These are phyloP conservation scores for Chrysolina oricalcia DNA, from an alignment of 2,888 invertebrate genomes.

Conservation along the genomic window DNA sequence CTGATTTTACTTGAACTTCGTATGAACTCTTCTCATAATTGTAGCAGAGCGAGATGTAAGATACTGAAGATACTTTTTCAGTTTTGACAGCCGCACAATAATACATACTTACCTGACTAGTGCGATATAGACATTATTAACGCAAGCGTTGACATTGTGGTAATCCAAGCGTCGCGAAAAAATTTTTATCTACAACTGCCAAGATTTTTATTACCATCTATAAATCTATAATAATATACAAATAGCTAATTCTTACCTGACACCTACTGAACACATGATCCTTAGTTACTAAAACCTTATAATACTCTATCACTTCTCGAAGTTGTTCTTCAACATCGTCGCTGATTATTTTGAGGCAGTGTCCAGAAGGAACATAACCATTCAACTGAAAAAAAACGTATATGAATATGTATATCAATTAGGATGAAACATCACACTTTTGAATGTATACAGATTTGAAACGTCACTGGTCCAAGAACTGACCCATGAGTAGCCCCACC, in stretches of 20 bases:
- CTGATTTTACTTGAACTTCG: too few species aligned
- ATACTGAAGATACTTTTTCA: too few species aligned
- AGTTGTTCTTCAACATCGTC: slow-evolving; percentile 78
- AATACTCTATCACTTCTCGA: slow-evolving; percentile 78
- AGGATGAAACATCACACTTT: neutral
- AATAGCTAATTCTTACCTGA: slow-evolving; percentile 73
- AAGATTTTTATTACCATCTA: too few species aligned
- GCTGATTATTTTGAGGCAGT: slow-evolving; percentile 77
- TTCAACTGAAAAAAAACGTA: slow-evolving; percentile 63
- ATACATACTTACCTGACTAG: too few species aligned
- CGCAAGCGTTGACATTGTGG: too few species aligned
- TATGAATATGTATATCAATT: neutral
- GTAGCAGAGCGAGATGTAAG: too few species aligned
- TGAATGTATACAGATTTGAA: neutral
- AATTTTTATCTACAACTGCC: too few species aligned
- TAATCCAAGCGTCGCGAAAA: too few species aligned
- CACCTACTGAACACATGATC: slow-evolving; percentile 83
- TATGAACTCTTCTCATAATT: too few species aligned
- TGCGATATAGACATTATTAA: too few species aligned
- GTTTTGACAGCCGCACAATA: too few species aligned
- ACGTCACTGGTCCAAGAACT: neutral
- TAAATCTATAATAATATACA: neutral
- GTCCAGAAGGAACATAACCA: slow-evolving; percentile 74
- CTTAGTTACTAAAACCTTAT: slow-evolving; percentile 77
- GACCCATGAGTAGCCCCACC: neutral